Conservation (phyloP, 2,888 invertebrate genomes). For the Dynastes maya region DNA sequence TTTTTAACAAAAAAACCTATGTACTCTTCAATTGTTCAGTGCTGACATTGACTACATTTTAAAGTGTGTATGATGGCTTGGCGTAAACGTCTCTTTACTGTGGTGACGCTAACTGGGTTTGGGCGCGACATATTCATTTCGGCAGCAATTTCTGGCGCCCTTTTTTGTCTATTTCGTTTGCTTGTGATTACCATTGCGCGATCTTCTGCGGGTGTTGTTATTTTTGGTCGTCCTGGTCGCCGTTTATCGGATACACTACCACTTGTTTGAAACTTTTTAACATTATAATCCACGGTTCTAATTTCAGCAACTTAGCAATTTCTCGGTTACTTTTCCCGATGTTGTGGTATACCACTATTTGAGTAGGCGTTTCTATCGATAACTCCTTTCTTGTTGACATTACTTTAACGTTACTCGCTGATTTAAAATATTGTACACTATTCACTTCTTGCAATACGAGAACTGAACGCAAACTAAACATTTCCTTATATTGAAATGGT, state of each 20-base stretch:
- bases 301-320: not conserved
- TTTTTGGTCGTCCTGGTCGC: not conserved
- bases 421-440: too few relatives aligned
- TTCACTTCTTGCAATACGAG: too few relatives aligned
- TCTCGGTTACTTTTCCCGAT: not conserved
- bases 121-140: not conserved
- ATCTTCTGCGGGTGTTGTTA: not conserved
- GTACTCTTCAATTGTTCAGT: too few relatives aligned
- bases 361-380: too few relatives aligned
- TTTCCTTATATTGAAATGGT: too few relatives aligned
- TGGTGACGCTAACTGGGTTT: not conserved
- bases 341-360: not conserved
- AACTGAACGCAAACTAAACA: too few relatives aligned
- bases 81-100: not conserved
- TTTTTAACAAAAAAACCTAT: too few relatives aligned
- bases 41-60: too few relatives aligned
- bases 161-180: not conserved
- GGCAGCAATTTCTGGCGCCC: not conserved
- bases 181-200: too few relatives aligned
- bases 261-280: not conserved
- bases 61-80: too few relatives aligned
- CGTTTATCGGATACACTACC: not conserved
- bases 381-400: too few relatives aligned
- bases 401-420: too few relatives aligned
- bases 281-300: not conserved